Evolutionary conservation across 2,113 vertebrate genomes (phyloP).

Genomic region (Tapirus terrestris): DNA sequence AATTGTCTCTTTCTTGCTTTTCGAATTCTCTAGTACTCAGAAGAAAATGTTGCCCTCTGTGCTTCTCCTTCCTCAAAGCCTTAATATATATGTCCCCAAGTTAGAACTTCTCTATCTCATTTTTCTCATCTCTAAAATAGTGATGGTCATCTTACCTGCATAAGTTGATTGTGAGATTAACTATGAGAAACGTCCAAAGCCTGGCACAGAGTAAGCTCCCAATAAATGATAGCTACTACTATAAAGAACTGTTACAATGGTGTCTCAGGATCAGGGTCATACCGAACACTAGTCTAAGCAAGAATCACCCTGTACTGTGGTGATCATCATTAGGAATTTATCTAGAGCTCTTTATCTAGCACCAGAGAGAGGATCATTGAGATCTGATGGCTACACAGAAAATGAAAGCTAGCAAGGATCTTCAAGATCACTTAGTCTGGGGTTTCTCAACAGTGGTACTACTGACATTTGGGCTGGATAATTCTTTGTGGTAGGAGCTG

Average conservation of each 20-base stretch:
- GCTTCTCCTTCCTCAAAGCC: not conserved
- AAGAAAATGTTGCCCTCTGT: not conserved
- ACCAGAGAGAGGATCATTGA: not conserved
- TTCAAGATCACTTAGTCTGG: not conserved
- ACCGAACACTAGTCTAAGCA: not conserved
- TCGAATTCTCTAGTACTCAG: not conserved
- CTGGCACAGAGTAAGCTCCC: not conserved
- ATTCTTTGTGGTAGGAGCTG: not conserved
- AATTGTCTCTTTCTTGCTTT: not conserved
- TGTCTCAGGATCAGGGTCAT: not conserved
- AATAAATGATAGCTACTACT: not conserved
- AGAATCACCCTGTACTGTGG: not conserved
- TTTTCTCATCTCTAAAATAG: not conserved
- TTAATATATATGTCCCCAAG: not conserved
- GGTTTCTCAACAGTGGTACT: not conserved
- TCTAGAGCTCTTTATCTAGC: not conserved
- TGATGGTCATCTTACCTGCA: not conserved
- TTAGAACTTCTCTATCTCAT: not conserved
- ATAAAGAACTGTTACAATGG: not conserved
- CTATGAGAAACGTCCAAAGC: not conserved
- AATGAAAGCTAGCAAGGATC: not conserved
- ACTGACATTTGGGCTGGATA: no score
- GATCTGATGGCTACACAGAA: fast-evolving
- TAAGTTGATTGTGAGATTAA: not conserved
- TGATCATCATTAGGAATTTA: not conserved